Conservation (phyloP, 1,140 invertebrate species). For the Metopolophium dirhodum region DNA sequence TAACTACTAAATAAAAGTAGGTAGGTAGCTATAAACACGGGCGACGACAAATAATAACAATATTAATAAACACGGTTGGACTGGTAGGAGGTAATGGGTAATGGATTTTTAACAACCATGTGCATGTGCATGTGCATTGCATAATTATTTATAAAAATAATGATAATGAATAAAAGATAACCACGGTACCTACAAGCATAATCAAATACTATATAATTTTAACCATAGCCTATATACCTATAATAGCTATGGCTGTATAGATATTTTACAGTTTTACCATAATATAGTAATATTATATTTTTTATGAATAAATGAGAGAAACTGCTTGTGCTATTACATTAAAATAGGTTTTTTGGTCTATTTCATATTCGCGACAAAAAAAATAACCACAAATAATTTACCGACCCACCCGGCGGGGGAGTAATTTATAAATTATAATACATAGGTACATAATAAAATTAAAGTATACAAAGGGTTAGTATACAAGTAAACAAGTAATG, state of each 20-base stretch:
- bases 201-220: background rate
- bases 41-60: background rate
- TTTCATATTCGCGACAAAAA: background rate
- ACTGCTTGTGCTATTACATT: background rate
- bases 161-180: background rate
- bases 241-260: background rate
- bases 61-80: background rate
- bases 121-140: background rate
- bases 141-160: background rate
- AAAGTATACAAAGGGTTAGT: no score
- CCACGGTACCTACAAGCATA: background rate
- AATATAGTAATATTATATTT: background rate
- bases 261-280: background rate
- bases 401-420: no score
- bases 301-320: background rate
- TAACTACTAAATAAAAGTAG: background rate
- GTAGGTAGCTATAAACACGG: no score
- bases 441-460: no score
- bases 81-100: background rate
- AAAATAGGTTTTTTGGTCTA: background rate
- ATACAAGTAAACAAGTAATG: no score
- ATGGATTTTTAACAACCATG: background rate
- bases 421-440: no score
- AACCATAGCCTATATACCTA: no score
- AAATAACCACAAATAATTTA: no score